A percentile compares a stretch with the other conserved stretches of the same genome.
These are phyloP conservation scores for Ageneiosus marmoratus DNA, from an alignment of 2,113 vertebrate species.

Conservation along the genomic window DNA sequence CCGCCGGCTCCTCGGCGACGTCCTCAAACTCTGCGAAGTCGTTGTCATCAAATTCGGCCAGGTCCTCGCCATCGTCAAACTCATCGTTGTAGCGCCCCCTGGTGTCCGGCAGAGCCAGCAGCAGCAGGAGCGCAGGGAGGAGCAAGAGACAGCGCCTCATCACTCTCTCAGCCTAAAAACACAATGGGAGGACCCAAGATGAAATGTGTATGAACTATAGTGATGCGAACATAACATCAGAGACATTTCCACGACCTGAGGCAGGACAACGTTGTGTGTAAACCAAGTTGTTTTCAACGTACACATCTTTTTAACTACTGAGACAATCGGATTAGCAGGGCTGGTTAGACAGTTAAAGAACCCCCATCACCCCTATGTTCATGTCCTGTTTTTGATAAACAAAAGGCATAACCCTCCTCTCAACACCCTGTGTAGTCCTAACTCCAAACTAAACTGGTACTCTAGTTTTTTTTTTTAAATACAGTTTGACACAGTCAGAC, in stretches of 20 bases:
- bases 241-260: not conserved
- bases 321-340: not conserved
- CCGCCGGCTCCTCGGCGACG: conserved; percentile 77
- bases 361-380: not conserved
- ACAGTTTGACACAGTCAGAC: not conserved
- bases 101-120: conserved; percentile 65
- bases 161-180: conserved; percentile 50
- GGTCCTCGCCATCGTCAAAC: conserved; percentile 93
- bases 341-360: not conserved
- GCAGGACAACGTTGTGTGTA: not conserved
- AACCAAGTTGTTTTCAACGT: not conserved
- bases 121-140: conserved; percentile 64
- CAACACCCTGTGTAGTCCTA: too few species aligned
- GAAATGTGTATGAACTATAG: not conserved
- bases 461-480: not conserved
- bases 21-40: conserved; percentile 99
- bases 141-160: conserved; percentile 65
- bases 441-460: too few species aligned
- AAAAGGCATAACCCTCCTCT: too few species aligned
- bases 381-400: conserved; percentile 8
- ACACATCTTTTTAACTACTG: not conserved
- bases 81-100: conserved; percentile 83
- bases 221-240: not conserved
- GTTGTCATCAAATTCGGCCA: conserved; percentile 94
- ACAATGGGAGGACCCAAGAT: too few species aligned